Conservation (phyloP, 2,113 vertebrate species). For the Hipposideros armiger region DNA sequence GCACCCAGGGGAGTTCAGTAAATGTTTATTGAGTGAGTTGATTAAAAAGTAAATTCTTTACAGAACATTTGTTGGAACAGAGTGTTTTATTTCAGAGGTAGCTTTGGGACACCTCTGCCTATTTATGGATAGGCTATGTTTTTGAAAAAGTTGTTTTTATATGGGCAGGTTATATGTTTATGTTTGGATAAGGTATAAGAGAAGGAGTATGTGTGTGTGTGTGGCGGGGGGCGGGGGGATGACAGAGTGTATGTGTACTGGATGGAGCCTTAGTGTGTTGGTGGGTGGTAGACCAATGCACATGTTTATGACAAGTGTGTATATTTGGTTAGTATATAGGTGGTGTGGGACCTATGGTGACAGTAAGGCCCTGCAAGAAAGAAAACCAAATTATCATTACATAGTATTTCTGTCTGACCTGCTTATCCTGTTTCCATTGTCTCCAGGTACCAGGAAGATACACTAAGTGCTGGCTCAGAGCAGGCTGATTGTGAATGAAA, state of each 20-base stretch:
- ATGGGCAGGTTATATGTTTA: neutral
- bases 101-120: neutral
- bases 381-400: neutral
- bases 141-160: neutral
- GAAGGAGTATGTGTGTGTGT: neutral
- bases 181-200: neutral
- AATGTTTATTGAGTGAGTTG: slow-evolving; percentile 15
- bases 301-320: neutral
- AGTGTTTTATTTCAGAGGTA: slow-evolving; percentile 31
- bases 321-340: neutral
- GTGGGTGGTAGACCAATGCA: neutral
- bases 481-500: neutral
- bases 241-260: neutral
- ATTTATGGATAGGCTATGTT: neutral
- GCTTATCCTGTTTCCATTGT: slow-evolving; percentile 51
- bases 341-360: neutral
- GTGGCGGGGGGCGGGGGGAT: neutral
- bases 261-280: neutral
- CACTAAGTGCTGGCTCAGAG: neutral
- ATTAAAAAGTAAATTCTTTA: slow-evolving; percentile 45
- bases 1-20: neutral
- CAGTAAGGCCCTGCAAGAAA: neutral
- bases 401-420: slow-evolving; percentile 45
- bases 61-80: neutral
- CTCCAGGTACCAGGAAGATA: slow-evolving; percentile 11